Conservation (phyloP, 2,888 invertebrate species). For the Selenia dentaria region DNA sequence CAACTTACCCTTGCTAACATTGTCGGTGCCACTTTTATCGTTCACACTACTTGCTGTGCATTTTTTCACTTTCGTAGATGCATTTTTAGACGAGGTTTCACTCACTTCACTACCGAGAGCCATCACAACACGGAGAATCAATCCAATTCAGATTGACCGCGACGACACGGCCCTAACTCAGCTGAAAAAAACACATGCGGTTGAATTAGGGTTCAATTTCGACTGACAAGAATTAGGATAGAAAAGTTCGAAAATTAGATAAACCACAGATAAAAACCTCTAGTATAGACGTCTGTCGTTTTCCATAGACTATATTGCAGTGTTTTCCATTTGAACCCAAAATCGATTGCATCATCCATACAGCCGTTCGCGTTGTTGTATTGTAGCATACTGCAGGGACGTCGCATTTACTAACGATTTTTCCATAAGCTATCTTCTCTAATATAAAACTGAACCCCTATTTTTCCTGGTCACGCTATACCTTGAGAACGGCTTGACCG, state of each 20-base stretch:
- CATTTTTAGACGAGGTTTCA: slow-evolving; percentile 78
- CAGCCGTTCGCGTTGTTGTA: no score
- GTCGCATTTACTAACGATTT: no score
- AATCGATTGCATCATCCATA: no score
- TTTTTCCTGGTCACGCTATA: no score
- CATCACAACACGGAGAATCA: slow-evolving; percentile 84
- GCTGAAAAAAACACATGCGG: slow-evolving; percentile 83
- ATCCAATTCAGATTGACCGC: slow-evolving; percentile 78
- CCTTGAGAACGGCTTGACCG: no score
- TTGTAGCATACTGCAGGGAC: no score
- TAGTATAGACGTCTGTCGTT: slow-evolving; percentile 28
- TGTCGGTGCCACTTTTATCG: slow-evolving; percentile 70
- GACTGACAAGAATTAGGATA: slow-evolving; percentile 53
- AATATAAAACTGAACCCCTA: no score
- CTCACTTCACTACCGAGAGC: slow-evolving; percentile 85
- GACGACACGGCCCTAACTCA: slow-evolving; percentile 79
- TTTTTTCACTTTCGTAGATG: slow-evolving; percentile 81
- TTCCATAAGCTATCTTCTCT: no score
- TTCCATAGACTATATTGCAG: no score
- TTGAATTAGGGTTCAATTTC: slow-evolving; percentile 77
- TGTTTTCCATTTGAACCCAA: no score
- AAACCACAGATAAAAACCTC: slow-evolving; percentile 36
- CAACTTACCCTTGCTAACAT: slow-evolving; percentile 78
- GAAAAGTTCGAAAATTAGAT: slow-evolving; percentile 34
- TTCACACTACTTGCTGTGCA: slow-evolving; percentile 69